phyloP scores from a whole-genome alignment of 2,113 vertebrate species.

The Oncorhynchus tshawytscha region DNA sequence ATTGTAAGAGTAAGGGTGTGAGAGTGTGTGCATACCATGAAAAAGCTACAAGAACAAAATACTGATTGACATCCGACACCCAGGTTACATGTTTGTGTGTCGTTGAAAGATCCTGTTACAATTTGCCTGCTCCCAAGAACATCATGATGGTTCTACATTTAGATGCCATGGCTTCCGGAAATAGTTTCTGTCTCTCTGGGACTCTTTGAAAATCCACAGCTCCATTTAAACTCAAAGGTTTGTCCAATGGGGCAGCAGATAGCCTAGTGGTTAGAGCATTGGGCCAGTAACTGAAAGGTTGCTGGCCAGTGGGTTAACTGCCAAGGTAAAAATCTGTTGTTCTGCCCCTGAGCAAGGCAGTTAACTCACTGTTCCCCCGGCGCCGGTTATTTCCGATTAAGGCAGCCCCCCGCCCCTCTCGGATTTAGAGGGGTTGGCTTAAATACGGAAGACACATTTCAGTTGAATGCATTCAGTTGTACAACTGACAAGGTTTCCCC shows the following conservation, averaged over 20 bases:
- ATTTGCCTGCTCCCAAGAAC: background rate
- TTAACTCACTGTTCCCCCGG: too few relatives aligned
- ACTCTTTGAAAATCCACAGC: conserved; percentile 30
- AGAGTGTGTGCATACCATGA: conserved; percentile 33
- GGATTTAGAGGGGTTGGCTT: too few relatives aligned
- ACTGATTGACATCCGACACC: conserved; percentile 35
- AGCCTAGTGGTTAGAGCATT: too few relatives aligned
- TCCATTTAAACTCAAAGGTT: conserved; percentile 15
- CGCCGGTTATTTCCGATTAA: too few relatives aligned
- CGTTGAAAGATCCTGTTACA: conserved; percentile 32
- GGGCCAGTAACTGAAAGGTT: too few relatives aligned
- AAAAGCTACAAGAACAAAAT: conserved; percentile 54
- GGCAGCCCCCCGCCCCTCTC: too few relatives aligned
- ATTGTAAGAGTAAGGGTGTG: conserved; percentile 36
- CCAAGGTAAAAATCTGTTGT: too few relatives aligned
- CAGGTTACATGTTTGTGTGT: conserved; percentile 49
- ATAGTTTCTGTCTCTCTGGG: conserved; percentile 27
- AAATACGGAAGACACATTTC: too few relatives aligned
- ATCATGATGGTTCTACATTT: conserved; percentile 46
- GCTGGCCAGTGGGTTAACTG: too few relatives aligned
- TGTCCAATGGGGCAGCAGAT: background rate
- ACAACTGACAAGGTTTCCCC: too few relatives aligned
- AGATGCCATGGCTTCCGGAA: conserved; percentile 41
- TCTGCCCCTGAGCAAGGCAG: too few relatives aligned
- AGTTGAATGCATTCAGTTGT: too few relatives aligned